Base-by-base conservation (phyloP, 1,140 invertebrate species). In the Drosophila rufa region DNA sequence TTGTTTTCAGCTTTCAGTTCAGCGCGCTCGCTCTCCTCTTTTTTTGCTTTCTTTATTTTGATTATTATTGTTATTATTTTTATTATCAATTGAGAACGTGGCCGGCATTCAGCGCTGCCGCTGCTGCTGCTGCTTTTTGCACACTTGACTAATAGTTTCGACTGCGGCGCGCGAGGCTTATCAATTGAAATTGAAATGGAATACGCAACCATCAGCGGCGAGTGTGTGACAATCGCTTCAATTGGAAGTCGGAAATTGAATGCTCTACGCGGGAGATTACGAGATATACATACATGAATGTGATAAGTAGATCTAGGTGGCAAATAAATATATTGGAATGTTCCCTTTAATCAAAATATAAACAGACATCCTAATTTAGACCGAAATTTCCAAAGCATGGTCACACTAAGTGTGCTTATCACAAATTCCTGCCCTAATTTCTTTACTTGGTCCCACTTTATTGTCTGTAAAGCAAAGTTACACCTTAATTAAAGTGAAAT, bases 81-180 rank as follows among this genome's bases (percentile, higher is more conserved):
- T 76, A 82, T 91, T 91, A 91, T 91, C 89, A 91, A 91, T 90
- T 85, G 80, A 79, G 89, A 91, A 89, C 89, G 84, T 89, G 83
- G 79, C 76, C 81, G 84, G 89, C 89, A 91, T 91, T 91, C 86
- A 69, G 71, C 55, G 55, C 64, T 85, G 47, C 40, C 45, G 55
- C 56, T 56, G n/a, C 12, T 48, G 45, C 25, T 71, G 43, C 65
- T 50, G 53, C 57, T 45, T 74, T 83, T 89, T 89, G 80, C 84
- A 83, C 83, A 87, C 83, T 87, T 78, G 68, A 78, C 73, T 87
- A 87, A 87, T 87, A 87, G 84, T 84, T 87, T 75, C 71, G 68
- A 76, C 59, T 64, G 84, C 59, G 67, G 64, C 70, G 71, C 62
- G 70, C 76, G 68, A 80, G 38, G 83, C 84, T 89, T 89, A 89